These are phyloP conservation scores for Odontothrips loti DNA, from an alignment of 2,888 invertebrate species.

Conservation along the genomic window DNA sequence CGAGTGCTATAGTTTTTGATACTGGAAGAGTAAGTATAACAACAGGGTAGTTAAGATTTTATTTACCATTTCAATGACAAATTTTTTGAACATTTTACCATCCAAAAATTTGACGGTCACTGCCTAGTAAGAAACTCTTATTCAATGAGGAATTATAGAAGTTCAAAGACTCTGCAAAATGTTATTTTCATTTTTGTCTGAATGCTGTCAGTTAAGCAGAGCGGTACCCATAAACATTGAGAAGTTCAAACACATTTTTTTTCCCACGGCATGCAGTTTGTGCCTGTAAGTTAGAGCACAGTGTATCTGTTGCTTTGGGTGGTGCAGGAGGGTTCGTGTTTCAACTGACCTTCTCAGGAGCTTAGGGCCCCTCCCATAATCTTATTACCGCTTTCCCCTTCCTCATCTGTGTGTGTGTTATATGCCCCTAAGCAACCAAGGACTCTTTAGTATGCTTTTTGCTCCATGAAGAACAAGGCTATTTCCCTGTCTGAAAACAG, in stretches of 20 bases:
- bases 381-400: neutral
- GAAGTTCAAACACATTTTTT: neutral
- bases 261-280: neutral
- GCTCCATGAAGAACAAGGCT: neutral
- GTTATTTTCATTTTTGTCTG: neutral
- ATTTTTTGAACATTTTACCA: neutral
- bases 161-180: neutral
- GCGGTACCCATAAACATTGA: too few relatives aligned
- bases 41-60: neutral
- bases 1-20: neutral
- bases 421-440: too few relatives aligned
- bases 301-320: slow-evolving; percentile 8
- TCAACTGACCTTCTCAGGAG: neutral
- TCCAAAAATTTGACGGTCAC: neutral
- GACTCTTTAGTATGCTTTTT: neutral
- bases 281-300: neutral
- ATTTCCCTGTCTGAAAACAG: neutral
- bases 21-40: neutral
- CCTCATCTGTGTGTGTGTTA: neutral
- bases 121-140: neutral
- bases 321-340: neutral
- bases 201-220: too few relatives aligned
- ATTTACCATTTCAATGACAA: neutral
- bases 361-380: neutral
- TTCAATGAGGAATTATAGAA: neutral